Evolutionary conservation across 2,888 invertebrate species (phyloP), one percentile per base, ranked within the genome.

Genomic region (Adelphocoris suturalis): DNA sequence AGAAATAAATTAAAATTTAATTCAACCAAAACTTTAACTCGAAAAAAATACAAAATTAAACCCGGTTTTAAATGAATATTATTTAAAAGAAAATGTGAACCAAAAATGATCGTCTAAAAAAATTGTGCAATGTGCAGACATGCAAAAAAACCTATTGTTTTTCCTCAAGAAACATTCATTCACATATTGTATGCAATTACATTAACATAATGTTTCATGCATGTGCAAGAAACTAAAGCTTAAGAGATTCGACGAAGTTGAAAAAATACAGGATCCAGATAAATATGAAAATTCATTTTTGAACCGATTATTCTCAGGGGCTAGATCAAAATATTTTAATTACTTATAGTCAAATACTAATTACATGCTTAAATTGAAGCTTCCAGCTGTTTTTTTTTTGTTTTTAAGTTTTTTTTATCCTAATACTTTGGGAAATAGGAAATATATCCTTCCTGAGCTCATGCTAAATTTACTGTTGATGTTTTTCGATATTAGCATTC

Each of bases 171-270:
- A 78, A 88, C 88, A 88, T 88, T 80, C 88, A 88, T 80, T 88
- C 80, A 88, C 88, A 88, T 88, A 88, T 78, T 88, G 88, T 89
- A 89, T 89, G 89, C 89, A 89, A 89, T 82, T 82, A 89, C 82
- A 89, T 81, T 46, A 82, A 82, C 47, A 61, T 68, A 75, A 84
- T 89, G 75, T 89, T 89, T 75, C 89, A 89, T 89, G 89, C 89
- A 89, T 89, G 89, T 89, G 89, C 89, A 89, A 82, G 82, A 84
- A 89, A 89, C 82, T 84, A 89, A 89, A 89, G 89, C 89, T 84
- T 68, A 84, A 88, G 55, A 88, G 19, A 61, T 27, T n/a, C 46
- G 75, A 47, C 47, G 75, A 86, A 86, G 68, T 86, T 75, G 86
- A 75, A 47, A 37, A 86, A 37, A 37, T 68, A 57, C 27, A 52